These are phyloP conservation scores for Megastigmus dorsalis DNA, from an alignment of 2,888 invertebrate species.

Conservation along the genomic window DNA sequence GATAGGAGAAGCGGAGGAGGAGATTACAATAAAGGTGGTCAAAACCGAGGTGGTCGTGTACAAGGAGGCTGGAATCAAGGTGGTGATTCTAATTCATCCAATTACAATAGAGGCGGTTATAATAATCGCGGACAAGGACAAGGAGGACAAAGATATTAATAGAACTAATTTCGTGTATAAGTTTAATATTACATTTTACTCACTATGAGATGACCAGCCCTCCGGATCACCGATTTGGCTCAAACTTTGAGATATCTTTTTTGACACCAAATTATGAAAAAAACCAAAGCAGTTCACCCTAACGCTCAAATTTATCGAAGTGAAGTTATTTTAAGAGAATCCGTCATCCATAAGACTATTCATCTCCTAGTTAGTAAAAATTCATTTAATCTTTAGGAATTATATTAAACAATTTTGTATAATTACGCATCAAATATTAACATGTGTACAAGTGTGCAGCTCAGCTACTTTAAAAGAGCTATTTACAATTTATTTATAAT, in stretches of 20 bases:
- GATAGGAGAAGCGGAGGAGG: conserved; percentile 55
- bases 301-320: too few species aligned
- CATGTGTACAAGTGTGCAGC: conserved; percentile 12
- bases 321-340: too few species aligned
- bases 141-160: conserved; percentile 46
- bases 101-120: conserved; percentile 57
- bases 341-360: too few species aligned
- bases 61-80: conserved; percentile 70
- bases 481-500: conserved; percentile 34
- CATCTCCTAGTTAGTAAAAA: conserved; percentile 45
- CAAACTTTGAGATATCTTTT: too few species aligned
- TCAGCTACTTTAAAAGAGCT: conserved; percentile 20
- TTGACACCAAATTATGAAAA: too few species aligned
- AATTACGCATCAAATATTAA: conserved; percentile 24
- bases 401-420: conserved; percentile 5
- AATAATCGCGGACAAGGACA: conserved; percentile 47
- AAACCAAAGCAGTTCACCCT: too few species aligned
- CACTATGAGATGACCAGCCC: too few species aligned
- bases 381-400: conserved; percentile 43
- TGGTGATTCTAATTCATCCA: conserved; percentile 61
- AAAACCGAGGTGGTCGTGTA: conserved; percentile 65
- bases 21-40: conserved; percentile 55
- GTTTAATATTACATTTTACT: neutral
- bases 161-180: neutral
- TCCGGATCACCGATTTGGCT: too few species aligned